These are phyloP conservation scores for Rachycentron canadum DNA, from an alignment of 2,797 vertebrate genomes.

Conservation along the genomic window DNA sequence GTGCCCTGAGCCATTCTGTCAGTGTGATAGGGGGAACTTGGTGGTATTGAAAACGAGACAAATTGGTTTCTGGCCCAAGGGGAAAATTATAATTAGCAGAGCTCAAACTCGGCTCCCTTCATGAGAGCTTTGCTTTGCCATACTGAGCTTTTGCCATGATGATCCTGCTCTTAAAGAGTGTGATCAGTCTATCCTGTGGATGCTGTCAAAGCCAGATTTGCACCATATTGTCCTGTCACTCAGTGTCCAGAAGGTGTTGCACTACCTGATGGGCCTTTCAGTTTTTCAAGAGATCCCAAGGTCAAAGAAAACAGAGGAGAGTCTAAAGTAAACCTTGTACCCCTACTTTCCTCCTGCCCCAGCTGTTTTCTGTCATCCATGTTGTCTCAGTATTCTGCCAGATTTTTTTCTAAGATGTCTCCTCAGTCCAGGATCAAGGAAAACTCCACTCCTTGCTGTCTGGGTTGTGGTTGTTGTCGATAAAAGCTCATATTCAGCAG, in stretches of 20 bases:
- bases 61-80: slow-evolving; percentile 70
- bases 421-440: slow-evolving; percentile 45
- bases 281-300: slow-evolving; percentile 42
- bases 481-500: slow-evolving; percentile 34
- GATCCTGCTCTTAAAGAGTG: slow-evolving; percentile 26
- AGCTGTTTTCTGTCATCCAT: slow-evolving; percentile 35
- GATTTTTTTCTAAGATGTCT: slow-evolving; percentile 47
- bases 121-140: slow-evolving; percentile 52
- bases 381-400: slow-evolving; percentile 38
- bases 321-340: slow-evolving; percentile 50
- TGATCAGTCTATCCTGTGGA: slow-evolving; percentile 42
- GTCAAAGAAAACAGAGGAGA: slow-evolving; percentile 45
- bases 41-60: slow-evolving; percentile 75
- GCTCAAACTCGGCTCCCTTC: slow-evolving; percentile 61
- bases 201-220: slow-evolving; percentile 61
- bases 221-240: slow-evolving; percentile 60
- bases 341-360: neutral
- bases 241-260: slow-evolving; percentile 54
- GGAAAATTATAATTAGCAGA: slow-evolving; percentile 69
- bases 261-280: slow-evolving; percentile 28
- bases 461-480: slow-evolving; percentile 18
- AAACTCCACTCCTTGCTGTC: slow-evolving; percentile 25
- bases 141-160: slow-evolving; percentile 37
- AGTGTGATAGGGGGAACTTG: slow-evolving; percentile 51
- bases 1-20: slow-evolving; percentile 51